Evolutionary conservation across 2,888 invertebrate species (phyloP), one percentile per base, ranked within the genome.

Genomic region (Bellardia pandia): DNA sequence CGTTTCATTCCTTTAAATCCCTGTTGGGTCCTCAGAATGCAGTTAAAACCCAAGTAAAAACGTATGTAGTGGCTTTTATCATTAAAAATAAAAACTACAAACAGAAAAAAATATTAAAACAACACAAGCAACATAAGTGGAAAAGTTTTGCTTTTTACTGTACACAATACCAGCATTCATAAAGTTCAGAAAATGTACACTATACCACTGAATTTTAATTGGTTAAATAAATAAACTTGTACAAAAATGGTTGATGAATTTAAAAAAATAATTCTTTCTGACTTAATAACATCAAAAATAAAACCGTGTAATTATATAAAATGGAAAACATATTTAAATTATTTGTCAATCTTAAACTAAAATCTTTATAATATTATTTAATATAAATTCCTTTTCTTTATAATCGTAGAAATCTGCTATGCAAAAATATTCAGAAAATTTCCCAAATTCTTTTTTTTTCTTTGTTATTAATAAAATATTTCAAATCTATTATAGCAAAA

Each of bases 81-180:
- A 53, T 72, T 71, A 53, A 62, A 51, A 62, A 51, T 71, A 74
- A 23, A 71, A 37, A 23, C 13, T 23, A 51, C 42, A 16, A 48
- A 30, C 30, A 7, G 2, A 30, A 13, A 7, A 71, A 78, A 14
- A 79, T 16, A 37, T 8, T 5, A 5, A 13, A 53, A 53, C 51
- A 45, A 14, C 45, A n/a, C 40, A 48, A 69, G 13, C n/a, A 56
- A 64, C 56, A 74, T 58, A 74, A 81, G 74, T 74, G 66, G 80
- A 58, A 74, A 62, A 66, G 53, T 78, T 77, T 78, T 56, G 42
- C 48, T 51, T 71, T 66, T 45, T 8, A n/a, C 45, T 37, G 11
- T 45, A 33, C 30, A 60, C 5, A 48, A 75, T 13, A 14, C n/a
- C 56, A 58, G 33, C 37, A n/a, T 42, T 68, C 3, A 69, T 37